phyloP scores from a whole-genome alignment of 2,888 invertebrate genomes.

The Gibbula magus region DNA sequence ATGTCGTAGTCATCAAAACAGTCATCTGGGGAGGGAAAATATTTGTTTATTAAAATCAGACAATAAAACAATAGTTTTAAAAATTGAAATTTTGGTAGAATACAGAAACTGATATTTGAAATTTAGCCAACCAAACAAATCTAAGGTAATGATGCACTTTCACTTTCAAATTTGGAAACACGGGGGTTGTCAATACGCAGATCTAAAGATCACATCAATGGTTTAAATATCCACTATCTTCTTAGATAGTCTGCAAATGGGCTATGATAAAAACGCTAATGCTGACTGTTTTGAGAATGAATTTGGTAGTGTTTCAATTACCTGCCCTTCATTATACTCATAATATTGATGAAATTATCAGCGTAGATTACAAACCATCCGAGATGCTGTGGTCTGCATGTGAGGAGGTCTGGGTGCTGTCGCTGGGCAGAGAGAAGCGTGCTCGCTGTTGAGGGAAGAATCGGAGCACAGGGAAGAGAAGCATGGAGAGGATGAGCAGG shows the following conservation, averaged over 20 bases:
- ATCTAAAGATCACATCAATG: too few relatives aligned
- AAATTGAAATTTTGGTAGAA: neutral
- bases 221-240: too few relatives aligned
- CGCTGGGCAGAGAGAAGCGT: constrained; percentile 36
- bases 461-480: constrained; percentile 43
- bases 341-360: neutral
- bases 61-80: neutral
- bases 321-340: too few relatives aligned
- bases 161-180: too few relatives aligned
- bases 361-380: constrained; percentile 57
- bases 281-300: too few relatives aligned
- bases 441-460: constrained; percentile 32
- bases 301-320: too few relatives aligned
- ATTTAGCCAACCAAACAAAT: too few relatives aligned
- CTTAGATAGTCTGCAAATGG: too few relatives aligned
- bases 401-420: constrained; percentile 31
- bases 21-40: constrained; percentile 55
- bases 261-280: too few relatives aligned
- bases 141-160: too few relatives aligned
- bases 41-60: constrained; percentile 2
- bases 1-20: constrained; percentile 59
- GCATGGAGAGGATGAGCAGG: constrained; percentile 46
- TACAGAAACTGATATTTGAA: neutral
- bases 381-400: constrained; percentile 64
- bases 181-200: too few relatives aligned